Conservation (phyloP, 2,797 vertebrate genomes). For the Vultur gryphus region DNA sequence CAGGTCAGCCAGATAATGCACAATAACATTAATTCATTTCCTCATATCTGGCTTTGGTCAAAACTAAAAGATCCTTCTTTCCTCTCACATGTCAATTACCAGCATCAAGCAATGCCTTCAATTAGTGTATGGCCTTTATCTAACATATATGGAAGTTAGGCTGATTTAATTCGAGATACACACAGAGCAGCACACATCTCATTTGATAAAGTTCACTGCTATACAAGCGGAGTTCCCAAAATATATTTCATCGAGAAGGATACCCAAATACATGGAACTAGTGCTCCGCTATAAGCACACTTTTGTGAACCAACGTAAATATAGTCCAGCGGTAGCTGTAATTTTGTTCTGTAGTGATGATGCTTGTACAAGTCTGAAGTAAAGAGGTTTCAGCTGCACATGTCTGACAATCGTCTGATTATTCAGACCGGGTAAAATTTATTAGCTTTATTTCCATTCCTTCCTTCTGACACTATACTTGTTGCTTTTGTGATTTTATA, state of each 20-base stretch:
- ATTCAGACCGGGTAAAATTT: neutral
- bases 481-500: neutral
- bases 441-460: neutral
- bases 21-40: neutral
- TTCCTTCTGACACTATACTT: neutral
- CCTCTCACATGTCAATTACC: neutral
- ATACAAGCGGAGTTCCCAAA: neutral
- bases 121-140: neutral
- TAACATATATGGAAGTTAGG: neutral
- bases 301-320: neutral
- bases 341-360: neutral
- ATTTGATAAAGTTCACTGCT: neutral
- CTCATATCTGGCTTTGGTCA: neutral
- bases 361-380: neutral
- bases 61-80: neutral
- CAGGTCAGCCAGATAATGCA: neutral
- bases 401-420: neutral
- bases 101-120: neutral
- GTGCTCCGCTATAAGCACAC: neutral
- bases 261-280: neutral
- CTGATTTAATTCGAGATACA: neutral
- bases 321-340: neutral
- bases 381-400: neutral
- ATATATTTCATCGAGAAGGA: neutral
- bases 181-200: neutral